Base-by-base conservation (phyloP, 2,797 vertebrate species). In the Sciurus vulgaris region DNA sequence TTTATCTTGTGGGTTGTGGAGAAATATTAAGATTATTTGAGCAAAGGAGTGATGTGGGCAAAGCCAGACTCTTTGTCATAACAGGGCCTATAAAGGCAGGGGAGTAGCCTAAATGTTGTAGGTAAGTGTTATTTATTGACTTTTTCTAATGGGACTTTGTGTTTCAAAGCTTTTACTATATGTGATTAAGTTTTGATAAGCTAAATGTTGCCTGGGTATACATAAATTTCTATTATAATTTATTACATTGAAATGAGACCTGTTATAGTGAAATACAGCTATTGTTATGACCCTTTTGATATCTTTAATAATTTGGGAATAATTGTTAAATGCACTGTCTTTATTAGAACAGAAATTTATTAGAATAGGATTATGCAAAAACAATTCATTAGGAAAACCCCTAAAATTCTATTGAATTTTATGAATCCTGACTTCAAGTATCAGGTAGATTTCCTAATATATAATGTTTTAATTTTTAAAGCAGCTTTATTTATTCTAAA, bases 221-320 rank as follows among this genome's bases (percentile, higher is more conserved):
- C 11, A 33, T 86, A 26, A 47, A 30, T 63, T 13, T 91, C 2
- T 94, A 51, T 84, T 91, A 70, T 33, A 81, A 90, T 82, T 5
- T 82, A 67, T 79, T 90, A 24, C n/a, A 73, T 92, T 93, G 78
- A 84, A 95, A 76, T 73, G 83, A 91, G 33, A 67, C 74, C 88
- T 47, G 10, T 2, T 92, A 10, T 51, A 85, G 54, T 74, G 54
- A 91, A 90, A 91, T 65, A 35, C 5, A 49, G 1, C 74, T 69
- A 56, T 51, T 67, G 24, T 8, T 38, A 41, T 73, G 41, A 17
- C 7, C 12, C 33, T 89, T 89, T 70, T 84, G 61, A 61, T 35
- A 86, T 86, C 13, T 84, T 26, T 65, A 65, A 69, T 65, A 73
- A 95, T 94, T 96, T 90, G n/a, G n/a, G 33, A 90, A 30, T 79